A percentile compares a stretch with the other conserved stretches of the same genome.
These are phyloP conservation scores for Drosophila lowei DNA, from an alignment of 1,140 invertebrate species.

Conservation along the genomic window DNA sequence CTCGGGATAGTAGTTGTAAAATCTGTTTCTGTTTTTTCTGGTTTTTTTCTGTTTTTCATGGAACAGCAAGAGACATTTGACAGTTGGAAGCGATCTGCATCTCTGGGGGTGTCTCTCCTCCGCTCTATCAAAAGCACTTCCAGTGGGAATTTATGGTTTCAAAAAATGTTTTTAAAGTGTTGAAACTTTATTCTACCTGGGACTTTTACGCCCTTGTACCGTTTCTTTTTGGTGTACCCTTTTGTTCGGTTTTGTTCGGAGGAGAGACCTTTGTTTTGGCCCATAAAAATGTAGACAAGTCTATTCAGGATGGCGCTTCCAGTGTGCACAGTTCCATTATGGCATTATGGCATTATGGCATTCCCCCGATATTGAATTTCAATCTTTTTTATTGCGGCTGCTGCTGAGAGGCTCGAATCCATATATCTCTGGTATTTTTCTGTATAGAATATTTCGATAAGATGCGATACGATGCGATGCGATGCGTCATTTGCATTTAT, in stretches of 20 bases:
- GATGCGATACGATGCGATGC: too few relatives aligned
- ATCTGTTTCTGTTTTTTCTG: constrained; percentile 5
- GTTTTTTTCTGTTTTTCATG: constrained; percentile 36
- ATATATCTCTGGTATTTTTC: constrained; percentile 20
- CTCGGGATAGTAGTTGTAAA: constrained; percentile 38
- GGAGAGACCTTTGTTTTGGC: constrained; percentile 38
- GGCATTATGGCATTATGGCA: too few relatives aligned
- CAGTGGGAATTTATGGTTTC: constrained; percentile 63
- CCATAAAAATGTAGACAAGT: constrained; percentile 68
- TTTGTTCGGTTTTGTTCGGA: constrained; percentile 22
- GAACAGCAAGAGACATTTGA: constrained; percentile 64
- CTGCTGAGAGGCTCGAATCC: constrained; percentile 34
- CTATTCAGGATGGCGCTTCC: constrained; percentile 39
- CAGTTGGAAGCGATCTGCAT: constrained; percentile 39
- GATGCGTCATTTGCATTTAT: constrained; percentile 37
- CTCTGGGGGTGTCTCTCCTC: neutral
- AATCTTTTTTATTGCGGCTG: constrained; percentile 44
- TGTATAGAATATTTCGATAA: constrained; percentile 11
- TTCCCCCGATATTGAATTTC: constrained; percentile 63
- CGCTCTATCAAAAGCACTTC: constrained; percentile 20
- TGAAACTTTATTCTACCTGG: constrained; percentile 67
- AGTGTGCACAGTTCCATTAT: constrained; percentile 10
- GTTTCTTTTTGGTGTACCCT: constrained; percentile 27
- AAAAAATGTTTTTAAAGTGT: constrained; percentile 65
- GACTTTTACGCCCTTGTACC: constrained; percentile 54